A percentile compares a stretch with the other conserved stretches of the same genome.
Evolutionary conservation across 1,140 invertebrate genomes (phyloP).

Genomic region (Paraescarpia echinospica): DNA sequence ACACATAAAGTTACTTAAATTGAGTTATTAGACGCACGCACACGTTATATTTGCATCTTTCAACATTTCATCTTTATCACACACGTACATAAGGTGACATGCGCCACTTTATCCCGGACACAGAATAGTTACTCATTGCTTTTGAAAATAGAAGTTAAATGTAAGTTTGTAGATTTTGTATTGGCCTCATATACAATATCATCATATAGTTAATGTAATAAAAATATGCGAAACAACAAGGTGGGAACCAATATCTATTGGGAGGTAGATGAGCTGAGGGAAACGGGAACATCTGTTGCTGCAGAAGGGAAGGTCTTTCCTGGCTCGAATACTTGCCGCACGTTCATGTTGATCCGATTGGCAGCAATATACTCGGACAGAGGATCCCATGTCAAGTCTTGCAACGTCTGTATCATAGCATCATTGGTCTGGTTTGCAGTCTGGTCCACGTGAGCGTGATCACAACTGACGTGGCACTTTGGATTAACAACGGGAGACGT

Average conservation of each 20-base stretch:
- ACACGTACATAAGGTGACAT: too few species aligned
- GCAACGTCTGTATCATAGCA: neutral
- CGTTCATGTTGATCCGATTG: conserved; percentile 51
- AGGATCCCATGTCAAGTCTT: conserved; percentile 33
- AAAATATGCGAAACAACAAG: neutral
- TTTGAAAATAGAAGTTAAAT: too few species aligned
- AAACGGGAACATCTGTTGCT: neutral
- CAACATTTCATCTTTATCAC: too few species aligned
- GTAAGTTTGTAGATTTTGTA: too few species aligned
- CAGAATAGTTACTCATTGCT: too few species aligned
- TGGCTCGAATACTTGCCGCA: conserved; percentile 47
- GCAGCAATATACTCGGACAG: conserved; percentile 39
- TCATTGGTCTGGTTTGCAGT: conserved; percentile 25
- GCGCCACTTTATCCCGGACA: too few species aligned
- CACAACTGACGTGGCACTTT: neutral
- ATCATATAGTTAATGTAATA: too few species aligned
- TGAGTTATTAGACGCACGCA: too few species aligned
- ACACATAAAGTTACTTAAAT: too few species aligned
- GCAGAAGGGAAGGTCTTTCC: conserved; percentile 36
- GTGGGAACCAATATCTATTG: neutral
- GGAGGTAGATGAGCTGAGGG: neutral
- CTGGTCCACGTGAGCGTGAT: neutral
- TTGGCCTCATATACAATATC: too few species aligned
- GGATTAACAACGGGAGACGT: neutral
- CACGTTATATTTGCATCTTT: too few species aligned